phyloP scores from a whole-genome alignment of 2,797 vertebrate species.

The Discoglossus pictus region DNA sequence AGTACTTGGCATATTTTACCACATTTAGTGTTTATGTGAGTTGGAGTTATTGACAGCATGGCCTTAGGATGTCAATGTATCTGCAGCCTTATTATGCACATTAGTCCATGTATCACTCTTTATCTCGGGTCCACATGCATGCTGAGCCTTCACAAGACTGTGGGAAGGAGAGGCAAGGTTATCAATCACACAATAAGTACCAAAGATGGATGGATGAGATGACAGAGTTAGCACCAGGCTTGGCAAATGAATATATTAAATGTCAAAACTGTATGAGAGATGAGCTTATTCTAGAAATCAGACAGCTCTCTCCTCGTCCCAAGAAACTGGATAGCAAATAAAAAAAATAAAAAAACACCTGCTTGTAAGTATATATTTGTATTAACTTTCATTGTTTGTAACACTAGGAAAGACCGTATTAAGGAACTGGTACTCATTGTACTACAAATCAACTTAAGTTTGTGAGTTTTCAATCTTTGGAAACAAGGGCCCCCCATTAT shows the following conservation, averaged over 20 bases:
- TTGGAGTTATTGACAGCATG: slow-evolving; percentile 3
- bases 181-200: slow-evolving; percentile 18
- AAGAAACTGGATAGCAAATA: background rate
- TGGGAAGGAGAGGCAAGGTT: slow-evolving; percentile 11
- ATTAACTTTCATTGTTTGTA: too few species aligned
- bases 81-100: slow-evolving; percentile 6
- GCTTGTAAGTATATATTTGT: slow-evolving; percentile 5
- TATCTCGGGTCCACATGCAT: slow-evolving; percentile 25
- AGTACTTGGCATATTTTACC: background rate
- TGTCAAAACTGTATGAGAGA: slow-evolving; percentile 28
- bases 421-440: too few species aligned
- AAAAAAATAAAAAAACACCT: background rate
- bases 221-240: slow-evolving; percentile 18
- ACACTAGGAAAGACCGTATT: too few species aligned
- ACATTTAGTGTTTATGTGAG: background rate
- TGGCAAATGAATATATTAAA: slow-evolving; percentile 38
- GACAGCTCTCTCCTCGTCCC: slow-evolving; percentile 1
- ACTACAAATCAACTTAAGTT: too few species aligned
- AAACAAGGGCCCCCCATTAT: too few species aligned
- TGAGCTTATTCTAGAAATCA: slow-evolving; percentile 18
- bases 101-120: background rate
- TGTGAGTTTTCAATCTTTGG: too few species aligned
- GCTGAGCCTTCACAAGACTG: background rate
- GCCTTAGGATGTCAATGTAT: slow-evolving; percentile 14
- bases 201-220: slow-evolving; percentile 33